Percentiles rank a stretch among this genome's conserved stretches.
Conservation (phyloP, 1,140 invertebrate genomes). For the Drosophila repletoides region DNA sequence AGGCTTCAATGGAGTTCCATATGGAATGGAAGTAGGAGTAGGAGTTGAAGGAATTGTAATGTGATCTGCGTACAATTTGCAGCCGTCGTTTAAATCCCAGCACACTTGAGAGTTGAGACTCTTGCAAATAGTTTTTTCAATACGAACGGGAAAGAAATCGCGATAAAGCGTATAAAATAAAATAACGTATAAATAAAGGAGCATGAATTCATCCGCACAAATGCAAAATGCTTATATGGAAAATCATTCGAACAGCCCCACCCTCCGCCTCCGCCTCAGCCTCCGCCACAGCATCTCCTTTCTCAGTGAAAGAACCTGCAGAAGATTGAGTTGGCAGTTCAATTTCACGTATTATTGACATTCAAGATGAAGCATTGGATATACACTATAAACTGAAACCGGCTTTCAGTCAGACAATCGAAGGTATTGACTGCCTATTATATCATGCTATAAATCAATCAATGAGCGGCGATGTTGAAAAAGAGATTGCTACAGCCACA, state of each 20-base stretch:
- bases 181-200: conserved; percentile 72
- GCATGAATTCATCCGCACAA: conserved; percentile 44
- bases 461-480: conserved; percentile 44
- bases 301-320: conserved; percentile 34
- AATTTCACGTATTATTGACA: conserved; percentile 81
- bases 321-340: conserved; percentile 78
- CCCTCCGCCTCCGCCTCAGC: background rate
- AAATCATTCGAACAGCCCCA: conserved; percentile 51
- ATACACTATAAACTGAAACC: conserved; percentile 51
- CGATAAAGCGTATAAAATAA: conserved; percentile 51
- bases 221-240: conserved; percentile 63
- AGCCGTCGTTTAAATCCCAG: conserved; percentile 68
- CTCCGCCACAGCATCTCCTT: background rate
- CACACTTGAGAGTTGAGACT: conserved; percentile 76
- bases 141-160: conserved; percentile 47
- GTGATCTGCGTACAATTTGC: conserved; percentile 78
- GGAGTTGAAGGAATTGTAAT: conserved; percentile 41
- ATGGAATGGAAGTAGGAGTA: conserved; percentile 25
- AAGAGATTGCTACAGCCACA: background rate
- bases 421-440: conserved; percentile 69
- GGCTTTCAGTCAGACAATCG: conserved; percentile 43
- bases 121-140: conserved; percentile 74
- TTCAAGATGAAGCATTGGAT: conserved; percentile 67
- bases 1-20: conserved; percentile 45
- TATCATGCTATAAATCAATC: conserved; percentile 71